These are phyloP conservation scores for Halichoerus grypus DNA, from an alignment of 2,113 vertebrate genomes.

Conservation along the genomic window DNA sequence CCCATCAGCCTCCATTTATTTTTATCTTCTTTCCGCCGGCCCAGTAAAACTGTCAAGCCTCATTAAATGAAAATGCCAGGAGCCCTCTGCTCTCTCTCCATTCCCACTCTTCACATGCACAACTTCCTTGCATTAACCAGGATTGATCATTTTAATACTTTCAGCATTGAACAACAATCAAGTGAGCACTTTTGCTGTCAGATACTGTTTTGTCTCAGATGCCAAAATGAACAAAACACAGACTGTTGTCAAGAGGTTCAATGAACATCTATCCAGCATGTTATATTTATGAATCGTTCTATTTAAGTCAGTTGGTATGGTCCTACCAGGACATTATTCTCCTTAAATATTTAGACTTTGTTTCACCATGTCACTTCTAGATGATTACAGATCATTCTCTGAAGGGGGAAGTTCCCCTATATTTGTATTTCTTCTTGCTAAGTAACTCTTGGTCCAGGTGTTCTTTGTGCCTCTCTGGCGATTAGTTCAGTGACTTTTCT, in stretches of 20 bases:
- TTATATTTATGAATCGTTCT: not conserved
- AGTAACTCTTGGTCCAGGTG: not conserved
- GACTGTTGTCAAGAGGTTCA: not conserved
- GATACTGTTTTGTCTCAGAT: not conserved
- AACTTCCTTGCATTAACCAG: not conserved
- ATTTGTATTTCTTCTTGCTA: conserved; percentile 25
- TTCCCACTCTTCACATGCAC: not conserved
- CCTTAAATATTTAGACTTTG: conserved; percentile 12
- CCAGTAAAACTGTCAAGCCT: not conserved
- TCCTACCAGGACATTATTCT: not conserved
- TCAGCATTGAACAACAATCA: not conserved
- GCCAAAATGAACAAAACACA: conserved; percentile 9
- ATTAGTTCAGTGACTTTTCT: conserved; percentile 32
- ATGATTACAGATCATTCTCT: conserved; percentile 25
- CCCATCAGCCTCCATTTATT: not conserved
- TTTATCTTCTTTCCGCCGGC: not conserved
- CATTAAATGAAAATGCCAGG: conserved; percentile 21
- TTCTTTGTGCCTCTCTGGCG: not conserved
- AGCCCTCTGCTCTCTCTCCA: not conserved
- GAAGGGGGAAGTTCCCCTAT: not conserved
- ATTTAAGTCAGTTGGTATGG: conserved; percentile 26
- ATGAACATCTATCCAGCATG: not conserved
- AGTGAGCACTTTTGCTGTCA: not conserved
- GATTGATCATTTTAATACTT: conserved; percentile 14
- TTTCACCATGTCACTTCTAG: not conserved